Evolutionary conservation across 1,140 invertebrate species (phyloP).

Genomic region (Eciton burchellii): DNA sequence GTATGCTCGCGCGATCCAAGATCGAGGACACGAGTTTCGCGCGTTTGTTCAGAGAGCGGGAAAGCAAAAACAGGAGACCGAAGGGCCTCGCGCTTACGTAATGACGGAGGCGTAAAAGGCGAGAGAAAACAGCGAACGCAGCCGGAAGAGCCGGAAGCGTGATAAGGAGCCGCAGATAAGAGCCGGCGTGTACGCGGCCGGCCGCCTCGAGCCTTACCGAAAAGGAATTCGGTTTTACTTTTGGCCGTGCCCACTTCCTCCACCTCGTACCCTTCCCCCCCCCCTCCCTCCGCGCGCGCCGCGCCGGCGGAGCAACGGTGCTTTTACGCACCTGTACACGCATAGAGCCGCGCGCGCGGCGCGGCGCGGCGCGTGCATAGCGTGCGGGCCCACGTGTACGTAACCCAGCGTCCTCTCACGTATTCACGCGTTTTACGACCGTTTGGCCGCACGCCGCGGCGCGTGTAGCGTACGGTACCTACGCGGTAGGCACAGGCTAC

Average conservation of each 20-base stretch:
- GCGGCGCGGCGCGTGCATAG: slow-evolving; percentile 52
- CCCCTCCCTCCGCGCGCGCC: slow-evolving; percentile 11
- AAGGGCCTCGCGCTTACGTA: slow-evolving; percentile 27
- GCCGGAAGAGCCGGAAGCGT: slow-evolving; percentile 37
- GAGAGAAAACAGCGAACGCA: slow-evolving; percentile 1
- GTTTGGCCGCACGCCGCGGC: slow-evolving; percentile 55
- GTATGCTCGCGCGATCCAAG: no score
- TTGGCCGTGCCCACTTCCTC: slow-evolving; percentile 73
- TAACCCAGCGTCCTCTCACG: slow-evolving; percentile 63
- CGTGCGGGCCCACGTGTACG: slow-evolving; percentile 64
- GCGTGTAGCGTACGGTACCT: slow-evolving; percentile 57
- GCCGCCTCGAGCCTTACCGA: slow-evolving; percentile 75
- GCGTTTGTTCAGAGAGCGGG: not conserved
- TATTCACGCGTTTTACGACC: slow-evolving; percentile 74
- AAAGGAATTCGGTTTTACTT: slow-evolving; percentile 85
- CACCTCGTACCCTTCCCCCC: not conserved
- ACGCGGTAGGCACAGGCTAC: slow-evolving; percentile 69
- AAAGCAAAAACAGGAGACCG: no score
- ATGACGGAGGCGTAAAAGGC: slow-evolving; percentile 11
- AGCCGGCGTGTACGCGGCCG: not conserved
- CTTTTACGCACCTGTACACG: slow-evolving; percentile 78
- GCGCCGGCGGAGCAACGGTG: slow-evolving; percentile 79
- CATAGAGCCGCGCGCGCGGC: no score
- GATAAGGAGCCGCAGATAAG: slow-evolving; percentile 60
- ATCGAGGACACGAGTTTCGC: not conserved